These are phyloP conservation scores for Spheniscus humboldti DNA, from an alignment of 2,797 vertebrate genomes.

Conservation along the genomic window DNA sequence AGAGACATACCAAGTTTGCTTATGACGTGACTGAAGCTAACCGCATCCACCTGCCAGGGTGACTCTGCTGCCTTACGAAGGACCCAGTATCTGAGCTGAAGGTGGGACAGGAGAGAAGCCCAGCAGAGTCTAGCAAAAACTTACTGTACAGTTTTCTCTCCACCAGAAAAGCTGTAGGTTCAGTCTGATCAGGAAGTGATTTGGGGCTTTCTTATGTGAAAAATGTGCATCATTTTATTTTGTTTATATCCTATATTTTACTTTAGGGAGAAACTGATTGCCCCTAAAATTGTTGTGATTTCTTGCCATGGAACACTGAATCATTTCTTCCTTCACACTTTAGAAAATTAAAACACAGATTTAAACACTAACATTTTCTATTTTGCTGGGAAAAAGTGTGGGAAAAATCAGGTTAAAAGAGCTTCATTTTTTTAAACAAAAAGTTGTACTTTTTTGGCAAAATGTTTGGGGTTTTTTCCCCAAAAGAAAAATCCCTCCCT, in stretches of 20 bases:
- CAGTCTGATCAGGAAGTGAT: neutral
- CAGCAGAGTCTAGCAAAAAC: neutral
- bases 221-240: neutral
- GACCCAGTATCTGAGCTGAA: neutral
- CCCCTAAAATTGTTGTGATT: slow-evolving; percentile 26
- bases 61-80: neutral
- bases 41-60: neutral
- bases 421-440: neutral
- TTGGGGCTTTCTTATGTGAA: neutral
- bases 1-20: neutral
- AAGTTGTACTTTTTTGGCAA: neutral
- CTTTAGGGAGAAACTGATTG: neutral
- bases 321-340: slow-evolving; percentile 23
- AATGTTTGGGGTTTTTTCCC: neutral
- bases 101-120: neutral
- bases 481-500: neutral
- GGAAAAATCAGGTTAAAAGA: neutral
- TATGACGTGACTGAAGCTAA: neutral
- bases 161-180: neutral
- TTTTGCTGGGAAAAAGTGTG: neutral
- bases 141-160: neutral
- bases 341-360: slow-evolving; percentile 13
- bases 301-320: neutral
- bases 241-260: neutral
- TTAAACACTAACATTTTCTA: neutral